These are phyloP conservation scores for Vanessa atalanta DNA, from an alignment of 1,140 invertebrate genomes.

Conservation along the genomic window DNA sequence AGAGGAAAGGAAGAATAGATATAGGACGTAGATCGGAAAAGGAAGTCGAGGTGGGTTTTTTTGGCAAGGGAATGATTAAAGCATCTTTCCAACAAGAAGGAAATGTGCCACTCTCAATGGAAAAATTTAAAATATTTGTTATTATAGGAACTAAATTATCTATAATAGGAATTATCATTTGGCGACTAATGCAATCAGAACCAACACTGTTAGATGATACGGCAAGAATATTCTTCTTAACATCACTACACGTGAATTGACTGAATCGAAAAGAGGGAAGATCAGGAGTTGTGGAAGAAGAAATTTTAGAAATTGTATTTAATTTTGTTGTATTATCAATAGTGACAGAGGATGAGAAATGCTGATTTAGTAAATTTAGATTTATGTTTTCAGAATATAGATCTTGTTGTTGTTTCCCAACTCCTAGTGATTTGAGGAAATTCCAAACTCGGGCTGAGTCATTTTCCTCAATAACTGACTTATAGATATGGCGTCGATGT, in stretches of 20 bases:
- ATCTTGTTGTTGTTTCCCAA: not conserved
- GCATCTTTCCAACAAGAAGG: not conserved
- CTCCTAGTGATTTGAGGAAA: not conserved
- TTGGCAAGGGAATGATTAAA: not conserved
- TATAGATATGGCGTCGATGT: constrained; percentile 7
- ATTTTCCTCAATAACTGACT: not conserved
- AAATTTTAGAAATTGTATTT: too few species aligned
- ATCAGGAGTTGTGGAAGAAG: too few species aligned
- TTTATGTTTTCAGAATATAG: not conserved
- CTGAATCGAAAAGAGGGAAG: too few species aligned
- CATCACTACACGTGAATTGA: too few species aligned
- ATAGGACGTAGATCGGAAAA: not conserved
- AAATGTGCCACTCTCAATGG: not conserved
- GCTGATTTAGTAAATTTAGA: not conserved
- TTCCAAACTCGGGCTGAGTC: not conserved
- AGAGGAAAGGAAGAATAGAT: not conserved
- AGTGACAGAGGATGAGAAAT: not conserved
- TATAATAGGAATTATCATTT: too few species aligned
- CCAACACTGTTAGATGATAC: too few species aligned
- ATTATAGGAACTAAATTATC: too few species aligned
- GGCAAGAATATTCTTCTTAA: too few species aligned
- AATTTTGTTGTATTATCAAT: not conserved
- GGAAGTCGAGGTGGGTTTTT: not conserved
- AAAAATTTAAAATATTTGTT: not conserved
- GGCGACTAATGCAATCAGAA: too few species aligned